A percentile compares a stretch with the other conserved stretches of the same genome.
phyloP scores from a whole-genome alignment of 2,888 invertebrate species.

The Ichneumon xanthorius region DNA sequence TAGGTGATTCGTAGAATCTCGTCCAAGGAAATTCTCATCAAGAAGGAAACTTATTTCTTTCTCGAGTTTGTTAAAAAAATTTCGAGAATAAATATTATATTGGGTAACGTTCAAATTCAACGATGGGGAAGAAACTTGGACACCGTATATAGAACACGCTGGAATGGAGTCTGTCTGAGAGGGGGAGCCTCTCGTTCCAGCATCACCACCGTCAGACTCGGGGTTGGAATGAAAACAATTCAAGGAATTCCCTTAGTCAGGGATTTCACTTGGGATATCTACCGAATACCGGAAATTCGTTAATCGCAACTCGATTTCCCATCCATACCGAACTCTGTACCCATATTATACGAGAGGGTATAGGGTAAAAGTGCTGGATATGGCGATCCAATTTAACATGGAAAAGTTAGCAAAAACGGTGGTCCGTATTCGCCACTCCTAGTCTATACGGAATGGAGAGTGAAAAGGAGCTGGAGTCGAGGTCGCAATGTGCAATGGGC shows the following conservation, averaged over 20 bases:
- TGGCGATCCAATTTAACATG: neutral
- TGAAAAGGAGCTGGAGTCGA: neutral
- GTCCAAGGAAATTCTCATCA: neutral
- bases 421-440: too few species aligned
- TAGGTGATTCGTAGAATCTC: too few species aligned
- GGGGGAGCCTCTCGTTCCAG: slow-evolving; percentile 41
- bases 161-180: slow-evolving; percentile 36
- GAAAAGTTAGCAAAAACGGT: neutral
- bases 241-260: slow-evolving; percentile 69
- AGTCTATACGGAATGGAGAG: neutral
- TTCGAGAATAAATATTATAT: neutral
- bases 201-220: slow-evolving; percentile 55
- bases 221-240: slow-evolving; percentile 69
- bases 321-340: slow-evolving; percentile 16
- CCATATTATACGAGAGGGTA: neutral
- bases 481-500: neutral
- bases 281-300: slow-evolving; percentile 64
- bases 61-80: neutral
- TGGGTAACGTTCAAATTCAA: neutral
- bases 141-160: slow-evolving; percentile 8
- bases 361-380: neutral
- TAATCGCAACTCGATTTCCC: slow-evolving; percentile 65
- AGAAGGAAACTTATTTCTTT: neutral
- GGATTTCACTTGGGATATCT: slow-evolving; percentile 67
- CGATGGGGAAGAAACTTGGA: neutral